Conservation (phyloP, 2,113 vertebrate species). For the Beaufortia kweichowensis region DNA sequence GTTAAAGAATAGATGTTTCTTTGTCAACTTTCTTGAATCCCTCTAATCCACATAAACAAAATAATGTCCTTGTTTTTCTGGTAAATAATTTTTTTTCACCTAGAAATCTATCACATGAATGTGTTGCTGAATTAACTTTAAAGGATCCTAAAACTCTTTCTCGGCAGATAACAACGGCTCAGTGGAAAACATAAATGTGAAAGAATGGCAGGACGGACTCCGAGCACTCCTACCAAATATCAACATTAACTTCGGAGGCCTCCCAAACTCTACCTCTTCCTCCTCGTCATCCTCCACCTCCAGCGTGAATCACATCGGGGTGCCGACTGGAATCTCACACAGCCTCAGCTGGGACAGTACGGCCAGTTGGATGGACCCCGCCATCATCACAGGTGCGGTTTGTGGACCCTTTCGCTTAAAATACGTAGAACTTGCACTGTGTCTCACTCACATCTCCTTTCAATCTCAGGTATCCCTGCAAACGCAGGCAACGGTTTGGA, state of each 20-base stretch:
- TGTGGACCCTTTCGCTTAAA: no score
- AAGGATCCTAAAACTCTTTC: conserved; percentile 42
- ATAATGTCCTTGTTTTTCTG: no score
- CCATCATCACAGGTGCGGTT: conserved; percentile 95
- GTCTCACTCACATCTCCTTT: neutral
- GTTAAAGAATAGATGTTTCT: no score
- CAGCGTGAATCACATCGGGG: conserved; percentile 96
- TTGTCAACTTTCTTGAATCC: no score
- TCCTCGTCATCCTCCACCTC: conserved; percentile 89
- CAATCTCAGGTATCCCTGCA: conserved; percentile 85
- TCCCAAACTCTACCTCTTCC: conserved; percentile 88
- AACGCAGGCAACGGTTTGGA: conserved; percentile 94
- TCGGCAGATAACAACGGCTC: conserved; percentile 95
- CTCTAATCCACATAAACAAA: no score
- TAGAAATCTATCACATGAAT: no score
- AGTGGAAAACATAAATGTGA: conserved; percentile 98
- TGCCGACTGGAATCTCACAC: conserved; percentile 86
- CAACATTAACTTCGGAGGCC: conserved; percentile 99
- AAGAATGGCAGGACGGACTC: conserved; percentile 99
- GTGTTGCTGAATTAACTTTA: no score
- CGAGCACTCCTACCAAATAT: conserved; percentile 99
- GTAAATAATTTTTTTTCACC: no score
- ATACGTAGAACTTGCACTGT: neutral
- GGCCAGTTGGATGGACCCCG: conserved; percentile 99
- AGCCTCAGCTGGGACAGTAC: conserved; percentile 96